Conservation (phyloP, 2,113 vertebrate genomes). For the Dasypus novemcinctus region DNA sequence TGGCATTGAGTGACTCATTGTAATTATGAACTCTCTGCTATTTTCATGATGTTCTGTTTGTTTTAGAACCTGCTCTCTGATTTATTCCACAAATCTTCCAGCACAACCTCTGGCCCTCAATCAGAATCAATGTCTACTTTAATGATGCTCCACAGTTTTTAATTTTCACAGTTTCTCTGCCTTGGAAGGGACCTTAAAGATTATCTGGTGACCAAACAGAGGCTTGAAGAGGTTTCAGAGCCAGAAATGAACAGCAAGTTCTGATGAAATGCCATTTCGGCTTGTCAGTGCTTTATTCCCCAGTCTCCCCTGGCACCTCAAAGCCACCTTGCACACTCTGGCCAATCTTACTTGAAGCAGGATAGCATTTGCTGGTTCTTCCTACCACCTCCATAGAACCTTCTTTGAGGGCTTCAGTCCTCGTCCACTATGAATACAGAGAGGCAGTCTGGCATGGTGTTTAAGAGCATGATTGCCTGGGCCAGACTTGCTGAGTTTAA, state of each 20-base stretch:
- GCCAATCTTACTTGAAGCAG: background rate
- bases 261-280: background rate
- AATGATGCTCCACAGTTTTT: conserved; percentile 52
- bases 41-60: conserved; percentile 66
- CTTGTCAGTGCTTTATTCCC: background rate
- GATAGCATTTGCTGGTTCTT: background rate
- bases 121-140: conserved; percentile 49
- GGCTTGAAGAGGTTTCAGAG: background rate
- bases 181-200: conserved; percentile 53
- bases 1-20: conserved; percentile 55
- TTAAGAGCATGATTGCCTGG: background rate
- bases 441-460: background rate
- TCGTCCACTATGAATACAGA: background rate
- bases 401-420: background rate
- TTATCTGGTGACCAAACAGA: conserved; percentile 35
- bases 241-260: conserved; percentile 26
- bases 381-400: background rate
- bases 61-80: conserved; percentile 59
- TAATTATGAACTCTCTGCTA: conserved; percentile 61
- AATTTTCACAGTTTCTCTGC: conserved; percentile 47
- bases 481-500: background rate
- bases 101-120: conserved; percentile 40
- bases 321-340: background rate
- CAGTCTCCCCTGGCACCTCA: background rate
- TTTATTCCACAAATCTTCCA: conserved; percentile 56